Evolutionary conservation across 1,140 invertebrate genomes (phyloP).

Genomic region (Muscidifurax raptorellus): DNA sequence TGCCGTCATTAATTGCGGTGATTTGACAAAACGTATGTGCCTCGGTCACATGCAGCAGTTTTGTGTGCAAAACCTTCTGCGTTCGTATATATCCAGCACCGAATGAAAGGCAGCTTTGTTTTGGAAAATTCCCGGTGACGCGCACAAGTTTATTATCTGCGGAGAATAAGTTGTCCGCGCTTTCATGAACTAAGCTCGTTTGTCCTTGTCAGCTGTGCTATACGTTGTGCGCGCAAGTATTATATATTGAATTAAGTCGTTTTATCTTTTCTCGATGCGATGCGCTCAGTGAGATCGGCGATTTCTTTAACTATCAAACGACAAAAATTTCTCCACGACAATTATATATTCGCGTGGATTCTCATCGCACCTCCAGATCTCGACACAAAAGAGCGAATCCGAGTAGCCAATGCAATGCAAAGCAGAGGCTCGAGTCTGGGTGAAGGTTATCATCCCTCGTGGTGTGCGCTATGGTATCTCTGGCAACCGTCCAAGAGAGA

Average conservation of each 20-base stretch:
- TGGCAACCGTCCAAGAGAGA: slow-evolving; percentile 65
- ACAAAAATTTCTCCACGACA: too few relatives aligned
- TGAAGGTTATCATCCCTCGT: slow-evolving; percentile 66
- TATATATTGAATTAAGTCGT: background rate
- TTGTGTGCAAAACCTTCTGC: too few relatives aligned
- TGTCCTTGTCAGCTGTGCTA: background rate
- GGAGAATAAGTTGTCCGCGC: background rate
- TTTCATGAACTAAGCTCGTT: slow-evolving; percentile 19
- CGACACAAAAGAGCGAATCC: background rate
- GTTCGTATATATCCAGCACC: too few relatives aligned
- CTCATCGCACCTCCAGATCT: background rate
- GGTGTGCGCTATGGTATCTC: background rate
- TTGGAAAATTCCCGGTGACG: background rate
- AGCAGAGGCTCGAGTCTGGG: slow-evolving; percentile 46
- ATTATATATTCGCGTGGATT: background rate
- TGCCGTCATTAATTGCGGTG: slow-evolving; percentile 18
- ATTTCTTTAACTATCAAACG: too few relatives aligned
- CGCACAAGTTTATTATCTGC: background rate
- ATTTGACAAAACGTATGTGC: slow-evolving; percentile 11
- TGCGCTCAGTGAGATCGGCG: too few relatives aligned
- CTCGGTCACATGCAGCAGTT: too few relatives aligned
- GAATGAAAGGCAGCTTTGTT: background rate
- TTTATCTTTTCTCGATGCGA: too few relatives aligned
- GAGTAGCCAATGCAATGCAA: slow-evolving; percentile 28
- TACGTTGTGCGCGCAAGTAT: background rate